These are phyloP conservation scores for Zapus hudsonius DNA, from an alignment of 2,113 vertebrate genomes.

Conservation along the genomic window DNA sequence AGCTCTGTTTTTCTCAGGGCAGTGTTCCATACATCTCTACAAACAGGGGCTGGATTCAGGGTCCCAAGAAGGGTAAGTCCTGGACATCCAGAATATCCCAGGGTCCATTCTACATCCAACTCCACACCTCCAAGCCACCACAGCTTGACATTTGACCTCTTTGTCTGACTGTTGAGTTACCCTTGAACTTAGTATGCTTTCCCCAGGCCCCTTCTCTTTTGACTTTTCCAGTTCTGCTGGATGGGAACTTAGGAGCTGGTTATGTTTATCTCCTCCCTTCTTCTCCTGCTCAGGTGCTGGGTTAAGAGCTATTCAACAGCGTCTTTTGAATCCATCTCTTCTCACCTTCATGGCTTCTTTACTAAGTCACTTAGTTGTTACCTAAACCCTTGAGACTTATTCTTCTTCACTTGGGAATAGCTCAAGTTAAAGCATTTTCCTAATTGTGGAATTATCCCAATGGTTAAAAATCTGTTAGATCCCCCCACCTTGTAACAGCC, in stretches of 20 bases:
- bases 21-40: not conserved
- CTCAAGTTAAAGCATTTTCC: not conserved
- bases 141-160: no score
- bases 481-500: rapidly evolving
- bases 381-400: not conserved
- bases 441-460: not conserved
- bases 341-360: not conserved
- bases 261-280: not conserved
- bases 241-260: not conserved
- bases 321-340: not conserved
- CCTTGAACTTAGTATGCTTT: not conserved
- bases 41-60: not conserved
- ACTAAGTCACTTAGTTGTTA: not conserved
- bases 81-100: not conserved
- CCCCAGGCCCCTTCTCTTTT: not conserved
- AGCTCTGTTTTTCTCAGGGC: no score
- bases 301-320: not conserved
- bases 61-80: not conserved
- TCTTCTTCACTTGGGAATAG: not conserved
- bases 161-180: no score
- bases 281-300: not conserved
- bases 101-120: rapidly evolving
- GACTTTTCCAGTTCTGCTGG: not conserved
- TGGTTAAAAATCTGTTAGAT: not conserved
- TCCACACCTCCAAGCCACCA: not conserved